Base-by-base conservation (phyloP, 2,797 vertebrate species). In the Gallinago stenura region DNA sequence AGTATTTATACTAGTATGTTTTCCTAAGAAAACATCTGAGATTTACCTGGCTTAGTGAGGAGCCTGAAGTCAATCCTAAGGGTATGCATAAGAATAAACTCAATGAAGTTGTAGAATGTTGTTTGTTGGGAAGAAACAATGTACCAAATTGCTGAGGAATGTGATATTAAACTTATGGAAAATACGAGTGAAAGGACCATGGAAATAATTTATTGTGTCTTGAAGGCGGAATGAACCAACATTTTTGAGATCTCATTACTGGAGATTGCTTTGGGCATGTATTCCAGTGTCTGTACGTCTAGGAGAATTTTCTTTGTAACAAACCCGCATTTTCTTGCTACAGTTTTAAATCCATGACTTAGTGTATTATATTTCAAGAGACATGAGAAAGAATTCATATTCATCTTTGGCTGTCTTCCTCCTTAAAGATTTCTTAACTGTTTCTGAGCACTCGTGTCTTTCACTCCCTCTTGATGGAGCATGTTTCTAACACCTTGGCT, bases 211-310 rank as follows among this genome's bases (percentile, higher is more conserved):
- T n/a, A 25, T 24, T 83, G 24, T 56, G 1, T 72, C 24, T 72
- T 84, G 46, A 79, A 54, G 7, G 2, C 8, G 4, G 1, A 1
- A 33, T 46, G 14, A 69, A 25, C 45, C 20, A 69, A 0, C 4
- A 4, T 24, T 79, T 82, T 92, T 72, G 73, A 73, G 35, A 41
- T 77, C 22, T 62, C 13, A 1, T 69, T 83, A 61, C 15, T 78
- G 30, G 25, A 66, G 30, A 35, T 86, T 81, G 56, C 33, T 43
- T 68, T 46, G 30, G 10, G 37, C 19, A 30, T 82, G 26, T 76
- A 7, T 65, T 91, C 10, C 12, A 30, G 30, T 78, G 53, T 70
- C 28, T 54, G 11, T 75, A 7, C 20, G 8, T 61, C 60, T 46
- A 50, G 15, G 20, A 75, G 26, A 43, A 78, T 72, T 72, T 61